Base-by-base conservation (phyloP, 2,888 invertebrate species). In the Lasioglossum leucozonium region DNA sequence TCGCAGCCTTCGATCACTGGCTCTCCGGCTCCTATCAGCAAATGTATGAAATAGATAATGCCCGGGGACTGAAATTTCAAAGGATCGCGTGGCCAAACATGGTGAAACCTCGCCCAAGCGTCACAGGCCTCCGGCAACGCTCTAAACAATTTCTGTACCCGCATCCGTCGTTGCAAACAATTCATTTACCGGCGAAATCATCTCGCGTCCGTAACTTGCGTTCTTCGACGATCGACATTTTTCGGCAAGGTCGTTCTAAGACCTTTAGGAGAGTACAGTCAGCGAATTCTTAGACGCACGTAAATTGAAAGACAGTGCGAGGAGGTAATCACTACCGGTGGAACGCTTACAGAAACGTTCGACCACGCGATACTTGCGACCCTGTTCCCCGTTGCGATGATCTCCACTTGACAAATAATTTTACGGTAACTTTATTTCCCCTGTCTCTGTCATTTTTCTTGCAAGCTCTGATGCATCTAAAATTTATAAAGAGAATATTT, bases 231-330 rank as follows among this genome's bases (percentile, higher is more conserved):
- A 51, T 51, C 8, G 22, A 22, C 2, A 22, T 22, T 51, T 51
- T 8, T 5, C 16, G 44, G 16, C 44, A 16, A 44, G 44, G 44
- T 18, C 16, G 5, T 44, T 51, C 47, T 22, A 22, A 51, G 18
- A 55, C 10, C 55, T 55, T 55, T n/a, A 8, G n/a, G n/a, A 55
- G n/a, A 55, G 10, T 10, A 22, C n/a, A 55, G 55, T 55, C 55
- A 55, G 55, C 55, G 55, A n/a, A 55, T 55, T 55, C 55, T n/a
- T 55, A 55, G 55, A n/a, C 55, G 18, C 18, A n/a, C 55, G 55
- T 55, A 55, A 55, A 71, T 77, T 79, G 44, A 69, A 80, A 44
- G 44, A 40, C 74, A 79, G 80, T 86, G 79, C 84, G 89, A 51
- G 55, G 55, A 55, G 55, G n/a, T 55, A n/a, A 47, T 55, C 55